phyloP scores from a whole-genome alignment of 2,797 vertebrate genomes.

The Myripristis jacobus region DNA sequence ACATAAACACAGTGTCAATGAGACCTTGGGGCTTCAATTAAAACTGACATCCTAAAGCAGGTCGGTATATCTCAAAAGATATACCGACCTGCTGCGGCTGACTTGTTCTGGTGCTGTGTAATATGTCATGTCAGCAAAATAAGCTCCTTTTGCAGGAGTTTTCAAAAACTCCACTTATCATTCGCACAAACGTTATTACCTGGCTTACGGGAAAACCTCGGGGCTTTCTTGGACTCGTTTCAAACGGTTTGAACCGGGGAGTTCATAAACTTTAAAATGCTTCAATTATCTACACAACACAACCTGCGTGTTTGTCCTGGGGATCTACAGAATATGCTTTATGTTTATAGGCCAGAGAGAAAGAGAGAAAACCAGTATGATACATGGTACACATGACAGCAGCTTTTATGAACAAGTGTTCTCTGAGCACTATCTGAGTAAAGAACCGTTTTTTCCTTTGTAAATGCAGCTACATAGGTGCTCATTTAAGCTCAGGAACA shows the following conservation, averaged over 20 bases:
- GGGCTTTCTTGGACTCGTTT: not conserved
- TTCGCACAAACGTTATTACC: slow-evolving; percentile 11
- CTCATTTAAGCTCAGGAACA: not conserved
- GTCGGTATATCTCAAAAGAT: slow-evolving; percentile 17
- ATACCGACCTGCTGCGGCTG: not conserved
- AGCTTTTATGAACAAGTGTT: not conserved
- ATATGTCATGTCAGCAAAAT: slow-evolving; percentile 8
- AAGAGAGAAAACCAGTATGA: not conserved
- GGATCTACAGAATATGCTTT: not conserved
- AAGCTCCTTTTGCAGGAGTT: slow-evolving; percentile 8
- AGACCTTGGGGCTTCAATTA: slow-evolving; percentile 9
- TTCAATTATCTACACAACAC: slow-evolving; percentile 1
- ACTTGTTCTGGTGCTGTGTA: not conserved
- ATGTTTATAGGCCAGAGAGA: not conserved
- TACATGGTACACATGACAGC: not conserved
- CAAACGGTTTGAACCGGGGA: not conserved
- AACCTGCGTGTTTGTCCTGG: not conserved
- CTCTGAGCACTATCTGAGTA: not conserved
- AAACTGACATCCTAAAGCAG: slow-evolving; percentile 16
- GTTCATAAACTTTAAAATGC: slow-evolving; percentile 2
- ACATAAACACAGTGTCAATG: slow-evolving; percentile 11
- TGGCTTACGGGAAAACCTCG: not conserved
- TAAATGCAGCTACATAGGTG: not conserved
- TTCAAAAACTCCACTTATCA: slow-evolving; percentile 14
- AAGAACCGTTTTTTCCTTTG: not conserved